Conservation (phyloP, 2,113 vertebrate genomes). For the Sphyrna mokarran region DNA sequence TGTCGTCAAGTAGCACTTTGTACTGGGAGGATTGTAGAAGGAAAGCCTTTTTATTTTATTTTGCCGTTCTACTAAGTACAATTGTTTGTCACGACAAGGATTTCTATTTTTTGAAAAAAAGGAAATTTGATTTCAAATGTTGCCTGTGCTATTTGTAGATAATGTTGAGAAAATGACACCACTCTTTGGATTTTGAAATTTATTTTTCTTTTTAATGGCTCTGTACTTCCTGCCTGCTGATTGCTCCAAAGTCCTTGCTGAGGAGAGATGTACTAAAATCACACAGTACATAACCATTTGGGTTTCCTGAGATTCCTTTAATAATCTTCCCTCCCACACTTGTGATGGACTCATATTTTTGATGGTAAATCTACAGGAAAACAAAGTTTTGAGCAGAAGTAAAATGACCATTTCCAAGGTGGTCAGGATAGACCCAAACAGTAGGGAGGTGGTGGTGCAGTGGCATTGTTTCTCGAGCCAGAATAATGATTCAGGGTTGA, state of each 20-base stretch:
- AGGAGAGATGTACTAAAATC: background rate
- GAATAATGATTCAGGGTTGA: no score
- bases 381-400: background rate
- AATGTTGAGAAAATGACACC: conserved; percentile 34
- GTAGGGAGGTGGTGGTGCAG: no score
- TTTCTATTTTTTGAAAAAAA: background rate
- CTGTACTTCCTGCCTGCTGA: background rate
- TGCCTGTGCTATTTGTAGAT: conserved; percentile 2
- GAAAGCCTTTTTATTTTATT: conserved; percentile 25
- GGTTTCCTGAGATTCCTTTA: background rate
- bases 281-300: background rate
- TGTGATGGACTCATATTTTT: background rate
- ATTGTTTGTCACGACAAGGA: conserved; percentile 12
- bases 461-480: no score
- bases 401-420: background rate
- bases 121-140: conserved; percentile 35
- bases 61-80: conserved; percentile 20
- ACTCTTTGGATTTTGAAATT: background rate
- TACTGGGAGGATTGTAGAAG: background rate
- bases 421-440: background rate
- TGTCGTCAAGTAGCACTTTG: conserved; percentile 27
- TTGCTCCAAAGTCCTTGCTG: background rate
- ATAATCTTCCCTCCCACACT: background rate
- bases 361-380: background rate
- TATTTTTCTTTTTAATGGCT: conserved; percentile 32